Evolutionary conservation across 2,888 invertebrate species (phyloP).

Genomic region (Halictus quadricinctus): DNA sequence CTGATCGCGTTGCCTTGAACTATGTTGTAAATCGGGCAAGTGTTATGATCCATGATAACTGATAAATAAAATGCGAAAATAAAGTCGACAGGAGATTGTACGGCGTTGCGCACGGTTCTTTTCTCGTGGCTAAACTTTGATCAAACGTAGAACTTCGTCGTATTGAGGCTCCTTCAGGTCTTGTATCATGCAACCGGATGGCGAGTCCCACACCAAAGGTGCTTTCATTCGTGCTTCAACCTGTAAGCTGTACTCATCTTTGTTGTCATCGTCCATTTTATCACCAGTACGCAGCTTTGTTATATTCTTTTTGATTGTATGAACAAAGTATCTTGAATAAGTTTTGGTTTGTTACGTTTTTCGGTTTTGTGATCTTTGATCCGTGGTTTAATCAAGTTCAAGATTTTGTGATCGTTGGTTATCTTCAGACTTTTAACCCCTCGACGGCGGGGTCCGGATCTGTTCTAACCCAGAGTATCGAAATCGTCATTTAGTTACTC

Average conservation of each 20-base stretch:
- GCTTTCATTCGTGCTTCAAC: conserved; percentile 66
- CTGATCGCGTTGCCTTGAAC: background rate
- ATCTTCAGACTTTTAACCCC: background rate
- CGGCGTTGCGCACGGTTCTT: background rate
- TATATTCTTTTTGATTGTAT: no score
- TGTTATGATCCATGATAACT: background rate
- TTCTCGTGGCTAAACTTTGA: conserved; percentile 72
- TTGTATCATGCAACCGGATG: conserved; percentile 68
- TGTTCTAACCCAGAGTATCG: no score
- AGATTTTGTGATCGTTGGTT: background rate
- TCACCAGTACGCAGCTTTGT: background rate
- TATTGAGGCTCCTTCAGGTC: conserved; percentile 73
- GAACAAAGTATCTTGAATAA: background rate
- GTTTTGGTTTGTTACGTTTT: background rate
- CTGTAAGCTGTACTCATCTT: conserved; percentile 57
- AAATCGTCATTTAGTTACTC: no score
- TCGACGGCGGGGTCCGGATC: background rate
- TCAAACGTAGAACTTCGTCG: conserved; percentile 71
- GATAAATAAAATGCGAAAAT: background rate
- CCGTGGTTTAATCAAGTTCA: background rate
- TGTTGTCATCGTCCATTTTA: conserved; percentile 14
- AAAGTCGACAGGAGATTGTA: background rate
- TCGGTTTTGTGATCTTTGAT: background rate
- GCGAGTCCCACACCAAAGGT: conserved; percentile 72
- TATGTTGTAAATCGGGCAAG: background rate